A percentile compares a stretch with the other conserved stretches of the same genome.
These are phyloP conservation scores for Formica aserva DNA, from an alignment of 2,888 invertebrate species.

Conservation along the genomic window DNA sequence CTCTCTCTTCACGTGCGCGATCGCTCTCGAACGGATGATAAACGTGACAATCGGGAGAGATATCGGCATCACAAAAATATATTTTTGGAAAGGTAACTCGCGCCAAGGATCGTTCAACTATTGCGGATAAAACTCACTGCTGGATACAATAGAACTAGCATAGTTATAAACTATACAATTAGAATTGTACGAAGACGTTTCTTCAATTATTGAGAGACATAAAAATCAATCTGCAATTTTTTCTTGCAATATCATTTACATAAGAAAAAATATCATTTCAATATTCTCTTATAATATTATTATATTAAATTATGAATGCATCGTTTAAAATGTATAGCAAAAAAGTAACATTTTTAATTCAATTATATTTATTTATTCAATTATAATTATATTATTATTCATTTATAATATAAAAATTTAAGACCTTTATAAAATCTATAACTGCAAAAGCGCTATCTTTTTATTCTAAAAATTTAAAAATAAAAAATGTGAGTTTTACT, in stretches of 20 bases:
- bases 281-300: background rate
- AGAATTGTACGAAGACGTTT: background rate
- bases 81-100: constrained; percentile 22
- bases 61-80: constrained; percentile 18
- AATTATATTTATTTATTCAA: too few species aligned
- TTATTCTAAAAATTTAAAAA: background rate
- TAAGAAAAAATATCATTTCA: background rate
- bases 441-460: background rate
- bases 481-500: background rate
- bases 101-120: background rate
- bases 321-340: background rate
- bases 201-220: background rate
- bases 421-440: background rate
- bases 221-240: background rate
- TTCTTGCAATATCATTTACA: background rate
- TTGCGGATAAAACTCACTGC: background rate
- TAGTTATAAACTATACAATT: constrained; percentile 16
- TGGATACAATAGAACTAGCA: background rate
- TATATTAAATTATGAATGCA: background rate
- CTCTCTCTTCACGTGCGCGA: constrained; percentile 1
- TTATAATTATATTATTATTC: too few species aligned
- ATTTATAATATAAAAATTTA: constrained; percentile 5
- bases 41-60: constrained; percentile 29
- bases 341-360: background rate
- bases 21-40: background rate